Conservation (phyloP, 2,888 invertebrate species). For the Sarcophaga variegata region DNA sequence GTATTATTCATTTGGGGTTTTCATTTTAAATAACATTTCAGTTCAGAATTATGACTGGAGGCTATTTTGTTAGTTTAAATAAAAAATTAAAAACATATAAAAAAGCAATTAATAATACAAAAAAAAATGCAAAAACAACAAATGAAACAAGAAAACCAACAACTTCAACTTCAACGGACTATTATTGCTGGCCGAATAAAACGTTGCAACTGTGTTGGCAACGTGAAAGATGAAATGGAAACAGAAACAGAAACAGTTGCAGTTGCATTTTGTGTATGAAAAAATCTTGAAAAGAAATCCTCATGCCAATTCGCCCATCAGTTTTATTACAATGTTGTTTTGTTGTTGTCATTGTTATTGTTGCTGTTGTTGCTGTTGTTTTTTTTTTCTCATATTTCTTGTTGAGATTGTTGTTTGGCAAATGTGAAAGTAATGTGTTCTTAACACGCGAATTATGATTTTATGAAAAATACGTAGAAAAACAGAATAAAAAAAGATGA, state of each 20-base stretch:
- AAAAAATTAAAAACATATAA: slow-evolving; percentile 66
- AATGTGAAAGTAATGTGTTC: slow-evolving; percentile 80
- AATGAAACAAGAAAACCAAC: slow-evolving; percentile 27
- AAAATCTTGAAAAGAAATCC: slow-evolving; percentile 47
- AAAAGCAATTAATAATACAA: slow-evolving; percentile 65
- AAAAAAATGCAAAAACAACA: slow-evolving; percentile 5
- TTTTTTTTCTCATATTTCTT: slow-evolving; percentile 29
- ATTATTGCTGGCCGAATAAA: background rate
- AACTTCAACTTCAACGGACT: background rate
- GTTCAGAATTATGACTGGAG: slow-evolving; percentile 57
- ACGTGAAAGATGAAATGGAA: slow-evolving; percentile 7
- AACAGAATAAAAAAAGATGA: background rate
- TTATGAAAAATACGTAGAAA: slow-evolving; percentile 71
- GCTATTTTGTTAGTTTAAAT: slow-evolving; percentile 62
- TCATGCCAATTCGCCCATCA: slow-evolving; percentile 56
- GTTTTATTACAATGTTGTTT: slow-evolving; percentile 53
- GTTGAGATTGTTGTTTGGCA: slow-evolving; percentile 69
- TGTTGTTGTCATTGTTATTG: slow-evolving; percentile 41
- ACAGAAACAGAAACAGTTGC: slow-evolving; percentile 15
- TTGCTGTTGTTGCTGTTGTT: background rate
- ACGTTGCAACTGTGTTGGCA: slow-evolving; percentile 10
- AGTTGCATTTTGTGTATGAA: slow-evolving; percentile 58
- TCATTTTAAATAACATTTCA: slow-evolving; percentile 52
- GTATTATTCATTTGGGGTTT: slow-evolving; percentile 28
- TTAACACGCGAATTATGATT: slow-evolving; percentile 80